Percentiles rank a stretch among this genome's conserved stretches.
Evolutionary conservation across 2,797 vertebrate species (phyloP).

Genomic region (Danionella dracula): DNA sequence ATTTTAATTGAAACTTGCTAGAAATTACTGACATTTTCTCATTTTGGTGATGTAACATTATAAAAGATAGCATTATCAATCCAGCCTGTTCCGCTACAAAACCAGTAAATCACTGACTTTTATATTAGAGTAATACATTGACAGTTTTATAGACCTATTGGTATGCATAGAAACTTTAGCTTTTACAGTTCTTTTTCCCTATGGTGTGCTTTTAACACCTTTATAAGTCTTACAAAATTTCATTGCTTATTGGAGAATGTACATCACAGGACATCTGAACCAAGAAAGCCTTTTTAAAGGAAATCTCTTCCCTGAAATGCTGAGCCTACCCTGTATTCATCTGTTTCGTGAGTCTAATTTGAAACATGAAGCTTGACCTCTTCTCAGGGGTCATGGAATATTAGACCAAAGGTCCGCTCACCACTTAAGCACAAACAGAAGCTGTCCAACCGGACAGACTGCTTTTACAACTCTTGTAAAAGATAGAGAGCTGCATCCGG

Average conservation of each 20-base stretch:
- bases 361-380: slow-evolving; percentile 46
- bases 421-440: slow-evolving; percentile 51
- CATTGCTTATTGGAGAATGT: slow-evolving; percentile 53
- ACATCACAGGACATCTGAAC: slow-evolving; percentile 48
- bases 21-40: background rate
- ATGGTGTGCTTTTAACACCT: slow-evolving; percentile 53
- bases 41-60: background rate
- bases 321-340: slow-evolving; percentile 45
- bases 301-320: slow-evolving; percentile 1
- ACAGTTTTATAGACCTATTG: slow-evolving; percentile 58
- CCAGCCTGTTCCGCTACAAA: slow-evolving; percentile 35
- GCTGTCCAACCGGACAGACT: slow-evolving; percentile 44
- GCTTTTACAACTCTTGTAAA: slow-evolving; percentile 55
- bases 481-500: slow-evolving; percentile 36
- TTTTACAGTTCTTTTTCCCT: slow-evolving; percentile 60
- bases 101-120: slow-evolving; percentile 52
- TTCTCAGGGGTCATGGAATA: slow-evolving; percentile 42
- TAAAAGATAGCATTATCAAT: slow-evolving; percentile 1
- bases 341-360: slow-evolving; percentile 41
- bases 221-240: slow-evolving; percentile 60
- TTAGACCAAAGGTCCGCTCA: slow-evolving; percentile 50
- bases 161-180: slow-evolving; percentile 58
- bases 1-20: too few relatives aligned
- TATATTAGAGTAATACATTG: slow-evolving; percentile 61
- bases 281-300: slow-evolving; percentile 47